These are phyloP conservation scores for Lacanobia oleracea DNA, from an alignment of 2,888 invertebrate genomes.

Conservation along the genomic window DNA sequence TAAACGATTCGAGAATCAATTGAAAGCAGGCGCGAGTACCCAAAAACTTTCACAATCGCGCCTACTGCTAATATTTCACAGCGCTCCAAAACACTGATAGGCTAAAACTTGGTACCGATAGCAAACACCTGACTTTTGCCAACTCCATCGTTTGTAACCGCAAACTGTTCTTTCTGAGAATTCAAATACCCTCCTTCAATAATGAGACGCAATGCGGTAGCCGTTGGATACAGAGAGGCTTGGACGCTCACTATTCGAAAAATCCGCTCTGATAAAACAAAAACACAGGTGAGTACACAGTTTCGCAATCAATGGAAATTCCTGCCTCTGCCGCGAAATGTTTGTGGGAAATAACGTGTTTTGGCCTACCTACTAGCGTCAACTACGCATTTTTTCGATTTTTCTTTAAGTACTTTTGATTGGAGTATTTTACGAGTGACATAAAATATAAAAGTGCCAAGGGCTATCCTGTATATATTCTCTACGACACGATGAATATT, in stretches of 20 bases:
- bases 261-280: slow-evolving; percentile 39
- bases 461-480: neutral
- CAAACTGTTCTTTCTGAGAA: slow-evolving; percentile 63
- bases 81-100: slow-evolving; percentile 52
- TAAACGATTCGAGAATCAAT: slow-evolving; percentile 29
- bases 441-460: neutral
- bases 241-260: slow-evolving; percentile 44
- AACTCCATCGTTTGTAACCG: slow-evolving; percentile 60
- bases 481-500: neutral
- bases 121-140: slow-evolving; percentile 65
- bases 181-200: slow-evolving; percentile 70
- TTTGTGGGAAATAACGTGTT: slow-evolving; percentile 13
- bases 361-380: neutral
- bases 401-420: slow-evolving; percentile 32
- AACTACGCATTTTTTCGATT: neutral
- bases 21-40: slow-evolving; percentile 13
- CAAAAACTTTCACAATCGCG: slow-evolving; percentile 44
- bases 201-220: slow-evolving; percentile 79
- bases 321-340: neutral
- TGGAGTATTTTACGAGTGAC: neutral
- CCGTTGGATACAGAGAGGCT: slow-evolving; percentile 50
- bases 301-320: slow-evolving; percentile 44
- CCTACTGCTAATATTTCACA: slow-evolving; percentile 45
- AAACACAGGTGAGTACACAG: slow-evolving; percentile 26
- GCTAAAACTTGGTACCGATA: slow-evolving; percentile 59